phyloP scores from a whole-genome alignment of 2,888 invertebrate genomes.

The Eupeodes latifasciatus region DNA sequence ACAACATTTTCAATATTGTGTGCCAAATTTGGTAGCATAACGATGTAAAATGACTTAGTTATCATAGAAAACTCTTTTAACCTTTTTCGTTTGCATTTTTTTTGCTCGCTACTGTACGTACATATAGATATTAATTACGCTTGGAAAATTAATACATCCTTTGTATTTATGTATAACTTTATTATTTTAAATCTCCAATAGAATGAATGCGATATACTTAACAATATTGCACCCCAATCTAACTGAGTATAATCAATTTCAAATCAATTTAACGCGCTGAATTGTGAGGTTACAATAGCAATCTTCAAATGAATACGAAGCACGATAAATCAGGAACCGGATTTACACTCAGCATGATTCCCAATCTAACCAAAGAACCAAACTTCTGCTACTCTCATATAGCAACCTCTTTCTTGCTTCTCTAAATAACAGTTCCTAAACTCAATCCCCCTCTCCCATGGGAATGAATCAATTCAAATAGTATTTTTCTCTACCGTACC shows the following conservation, averaged over 20 bases:
- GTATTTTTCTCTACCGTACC: constrained; percentile 17
- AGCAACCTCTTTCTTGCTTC: constrained; percentile 24
- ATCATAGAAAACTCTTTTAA: too few relatives aligned
- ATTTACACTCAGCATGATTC: constrained; percentile 59
- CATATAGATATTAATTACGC: not conserved
- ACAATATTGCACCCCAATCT: constrained; percentile 53
- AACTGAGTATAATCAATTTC: constrained; percentile 59
- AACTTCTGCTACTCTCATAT: constrained; percentile 12
- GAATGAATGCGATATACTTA: constrained; percentile 58
- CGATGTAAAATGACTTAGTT: too few relatives aligned
- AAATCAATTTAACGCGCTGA: constrained; percentile 64
- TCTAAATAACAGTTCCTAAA: constrained; percentile 41
- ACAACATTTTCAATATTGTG: too few relatives aligned
- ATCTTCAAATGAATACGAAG: constrained; percentile 54
- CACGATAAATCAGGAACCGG: constrained; percentile 69
- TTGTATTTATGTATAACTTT: not conserved
- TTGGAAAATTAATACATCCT: not conserved
- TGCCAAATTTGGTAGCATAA: too few relatives aligned
- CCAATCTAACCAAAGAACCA: constrained; percentile 26
- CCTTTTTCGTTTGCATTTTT: too few relatives aligned
- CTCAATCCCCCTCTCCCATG: constrained; percentile 16
- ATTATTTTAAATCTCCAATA: constrained; percentile 40
- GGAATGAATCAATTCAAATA: constrained; percentile 64
- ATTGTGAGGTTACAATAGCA: constrained; percentile 57
- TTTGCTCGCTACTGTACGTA: too few relatives aligned